Evolutionary conservation across 2,797 vertebrate species (phyloP), one percentile per base, ranked within the genome.

Genomic region (Orientallactaga sibirica): DNA sequence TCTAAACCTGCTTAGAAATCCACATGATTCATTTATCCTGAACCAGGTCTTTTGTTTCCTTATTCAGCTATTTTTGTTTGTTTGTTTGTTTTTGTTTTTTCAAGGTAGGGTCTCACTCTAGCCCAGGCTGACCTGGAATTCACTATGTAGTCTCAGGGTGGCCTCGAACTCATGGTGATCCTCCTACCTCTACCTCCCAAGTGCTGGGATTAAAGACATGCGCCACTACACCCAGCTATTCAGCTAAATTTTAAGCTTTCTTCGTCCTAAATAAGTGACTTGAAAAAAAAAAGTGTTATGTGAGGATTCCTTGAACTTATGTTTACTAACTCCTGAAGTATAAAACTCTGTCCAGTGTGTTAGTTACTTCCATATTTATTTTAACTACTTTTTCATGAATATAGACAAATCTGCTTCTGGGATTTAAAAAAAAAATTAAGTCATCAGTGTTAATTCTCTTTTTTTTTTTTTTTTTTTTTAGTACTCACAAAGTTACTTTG

Each of bases 321-420:
- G 18, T 92, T 88, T 83, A 55, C 62, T 68, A 62, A 61, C 77
- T 90, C 43, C 52, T 84, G 20, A 87, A 70, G n/a, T 58, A 41
- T 55, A 73, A 96, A 80, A n/a, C 89, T 37, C 68, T 94, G n/a
- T 62, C 41, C 64, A 66, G 22, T 19, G 18, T 88, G 25, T 77
- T 91, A 41, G 43, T 80, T 91, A 29, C 25, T 79, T 94, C 91
- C 86, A 66, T 88, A 76, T 91, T 93, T 88, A 76, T 91, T 93
- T 93, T 94, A 75, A 90, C 86, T 74, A 37, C n/a, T 85, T 94
- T 88, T 86, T 83, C 58, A 70, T 90, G 55, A 88, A 52, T 73
- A 62, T 83, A 52, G 66, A 79, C 52, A 90, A n/a, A 84, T 61
- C 25, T 61, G 43, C 90, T 74, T 37, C n/a, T 61, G 43, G 7